These are phyloP conservation scores for Sabellastarte sp. DNA, from an alignment of 2,888 invertebrate genomes.

Conservation along the genomic window DNA sequence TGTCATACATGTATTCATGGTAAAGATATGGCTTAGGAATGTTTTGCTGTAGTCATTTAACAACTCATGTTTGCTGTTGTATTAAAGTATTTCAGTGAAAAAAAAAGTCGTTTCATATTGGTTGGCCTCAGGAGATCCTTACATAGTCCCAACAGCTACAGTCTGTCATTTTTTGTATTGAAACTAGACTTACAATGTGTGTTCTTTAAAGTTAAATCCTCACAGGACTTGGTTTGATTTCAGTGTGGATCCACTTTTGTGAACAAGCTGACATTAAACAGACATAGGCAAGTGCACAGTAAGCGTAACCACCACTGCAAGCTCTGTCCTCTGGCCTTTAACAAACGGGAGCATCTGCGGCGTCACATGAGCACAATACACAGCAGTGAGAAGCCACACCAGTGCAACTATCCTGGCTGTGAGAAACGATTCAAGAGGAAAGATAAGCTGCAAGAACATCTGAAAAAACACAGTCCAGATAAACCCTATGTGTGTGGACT, in stretches of 20 bases:
- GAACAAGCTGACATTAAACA: conserved; percentile 10
- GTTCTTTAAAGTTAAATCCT: too few species aligned
- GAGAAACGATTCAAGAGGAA: conserved; percentile 26
- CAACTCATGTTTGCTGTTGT: too few species aligned
- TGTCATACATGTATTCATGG: too few species aligned
- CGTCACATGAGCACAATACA: conserved; percentile 24
- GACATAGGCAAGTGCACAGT: conserved; percentile 11
- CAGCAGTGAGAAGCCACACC: conserved; percentile 18
- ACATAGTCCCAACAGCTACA: too few species aligned
- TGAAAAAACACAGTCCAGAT: conserved; percentile 13
- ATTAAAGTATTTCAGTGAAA: too few species aligned
- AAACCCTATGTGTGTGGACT: conserved; percentile 22
- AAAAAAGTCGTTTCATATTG: too few species aligned
- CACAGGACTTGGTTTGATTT: too few species aligned
- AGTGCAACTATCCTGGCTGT: conserved; percentile 15
- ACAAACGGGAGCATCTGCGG: conserved; percentile 25
- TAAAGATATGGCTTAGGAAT: too few species aligned
- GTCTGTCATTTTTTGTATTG: too few species aligned
- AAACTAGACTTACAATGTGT: too few species aligned
- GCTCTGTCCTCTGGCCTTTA: conserved; percentile 19
- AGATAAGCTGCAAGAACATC: conserved; percentile 27
- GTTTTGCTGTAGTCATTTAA: too few species aligned
- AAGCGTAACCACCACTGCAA: conserved; percentile 9
- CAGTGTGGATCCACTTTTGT: conserved; percentile 21
- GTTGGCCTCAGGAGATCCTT: too few species aligned